Conservation (phyloP, 1,140 invertebrate genomes). For the Schlechtendalia chinensis region DNA sequence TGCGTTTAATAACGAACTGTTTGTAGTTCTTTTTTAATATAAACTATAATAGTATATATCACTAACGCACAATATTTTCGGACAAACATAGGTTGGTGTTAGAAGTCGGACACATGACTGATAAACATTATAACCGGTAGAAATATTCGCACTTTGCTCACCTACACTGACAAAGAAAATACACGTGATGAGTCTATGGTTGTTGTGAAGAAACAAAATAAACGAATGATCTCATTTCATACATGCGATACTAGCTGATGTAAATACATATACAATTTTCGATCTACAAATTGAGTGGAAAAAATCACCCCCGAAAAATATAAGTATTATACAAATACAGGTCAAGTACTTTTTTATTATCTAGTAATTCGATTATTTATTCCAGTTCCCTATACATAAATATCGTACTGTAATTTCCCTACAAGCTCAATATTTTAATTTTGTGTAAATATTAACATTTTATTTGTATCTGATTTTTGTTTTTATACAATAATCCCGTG, state of each 20-base stretch:
- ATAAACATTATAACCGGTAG: neutral
- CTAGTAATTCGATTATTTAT: neutral
- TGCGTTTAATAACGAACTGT: neutral
- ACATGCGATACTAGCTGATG: neutral
- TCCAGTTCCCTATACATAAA: neutral
- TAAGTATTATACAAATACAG: too few relatives aligned
- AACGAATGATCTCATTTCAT: neutral
- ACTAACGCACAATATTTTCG: neutral
- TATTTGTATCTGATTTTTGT: neutral
- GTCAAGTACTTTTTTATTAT: too few relatives aligned
- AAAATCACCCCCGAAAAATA: too few relatives aligned
- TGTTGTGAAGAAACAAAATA: neutral
- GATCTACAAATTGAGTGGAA: neutral
- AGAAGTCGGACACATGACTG: neutral
- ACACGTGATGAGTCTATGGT: constrained; percentile 1
- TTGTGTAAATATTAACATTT: too few relatives aligned
- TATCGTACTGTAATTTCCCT: too few relatives aligned
- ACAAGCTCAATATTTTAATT: too few relatives aligned
- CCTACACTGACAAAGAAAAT: neutral
- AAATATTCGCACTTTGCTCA: constrained; percentile 17
- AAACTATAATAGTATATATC: neutral
- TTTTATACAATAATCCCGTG: neutral
- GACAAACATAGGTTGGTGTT: neutral
- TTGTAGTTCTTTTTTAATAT: neutral
- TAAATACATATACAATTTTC: neutral